Conservation (phyloP, 2,888 invertebrate genomes). For the Aleiodes alternator region DNA sequence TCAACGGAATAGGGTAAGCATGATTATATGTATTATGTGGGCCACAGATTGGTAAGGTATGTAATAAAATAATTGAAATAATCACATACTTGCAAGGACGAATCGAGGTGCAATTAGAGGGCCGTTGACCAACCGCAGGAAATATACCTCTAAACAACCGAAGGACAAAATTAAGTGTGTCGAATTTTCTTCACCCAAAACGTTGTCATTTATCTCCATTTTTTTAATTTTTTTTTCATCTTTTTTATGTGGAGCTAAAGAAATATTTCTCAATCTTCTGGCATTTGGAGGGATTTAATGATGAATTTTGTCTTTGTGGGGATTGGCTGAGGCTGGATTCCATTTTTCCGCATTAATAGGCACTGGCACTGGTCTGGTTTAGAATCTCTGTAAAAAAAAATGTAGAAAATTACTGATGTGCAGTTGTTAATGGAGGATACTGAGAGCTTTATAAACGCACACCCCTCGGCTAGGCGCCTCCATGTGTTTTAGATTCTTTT, state of each 20-base stretch:
- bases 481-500: conserved; percentile 61
- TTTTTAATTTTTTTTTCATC: conserved; percentile 5
- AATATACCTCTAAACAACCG: conserved; percentile 50
- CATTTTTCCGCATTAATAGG: too few relatives aligned
- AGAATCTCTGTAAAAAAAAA: too few relatives aligned
- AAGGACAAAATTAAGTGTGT: conserved; percentile 35
- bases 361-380: too few relatives aligned
- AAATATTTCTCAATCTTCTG: conserved; percentile 36
- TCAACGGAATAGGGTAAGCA: conserved; percentile 61
- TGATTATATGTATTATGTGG: conserved; percentile 71
- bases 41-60: conserved; percentile 66
- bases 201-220: conserved; percentile 10
- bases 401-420: conserved; percentile 6
- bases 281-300: neutral
- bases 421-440: conserved; percentile 32
- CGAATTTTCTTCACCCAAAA: conserved; percentile 31
- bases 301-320: neutral
- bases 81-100: conserved; percentile 65
- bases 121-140: conserved; percentile 57
- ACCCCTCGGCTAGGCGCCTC: conserved; percentile 12
- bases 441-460: conserved; percentile 31
- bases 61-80: conserved; percentile 74
- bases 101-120: conserved; percentile 59
- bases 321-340: too few relatives aligned
- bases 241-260: conserved; percentile 7